Conservation (phyloP, 2,797 vertebrate genomes). For the Schizopygopsis pylzovi region DNA sequence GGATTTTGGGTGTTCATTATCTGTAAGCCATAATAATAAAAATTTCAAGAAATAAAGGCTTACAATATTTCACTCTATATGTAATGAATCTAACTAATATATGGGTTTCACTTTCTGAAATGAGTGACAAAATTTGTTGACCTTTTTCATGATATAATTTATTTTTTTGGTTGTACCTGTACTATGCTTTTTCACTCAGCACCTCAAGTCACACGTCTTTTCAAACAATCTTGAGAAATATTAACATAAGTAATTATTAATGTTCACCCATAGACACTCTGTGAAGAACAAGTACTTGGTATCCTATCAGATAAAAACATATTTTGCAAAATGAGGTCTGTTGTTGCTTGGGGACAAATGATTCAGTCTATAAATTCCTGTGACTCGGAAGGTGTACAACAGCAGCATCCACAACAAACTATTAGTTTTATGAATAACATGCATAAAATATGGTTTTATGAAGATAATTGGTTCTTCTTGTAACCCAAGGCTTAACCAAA, state of each 20-base stretch:
- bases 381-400: background rate
- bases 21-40: too few relatives aligned
- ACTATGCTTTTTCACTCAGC: too few relatives aligned
- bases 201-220: background rate
- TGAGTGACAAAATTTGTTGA: too few relatives aligned
- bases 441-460: background rate
- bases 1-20: too few relatives aligned
- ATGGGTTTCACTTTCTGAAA: too few relatives aligned
- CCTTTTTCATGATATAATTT: too few relatives aligned
- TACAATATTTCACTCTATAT: too few relatives aligned
- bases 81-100: too few relatives aligned
- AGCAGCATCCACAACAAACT: background rate
- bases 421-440: background rate
- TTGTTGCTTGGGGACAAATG: slow-evolving; percentile 25
- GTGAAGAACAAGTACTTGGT: background rate
- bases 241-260: background rate
- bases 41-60: too few relatives aligned
- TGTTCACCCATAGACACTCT: background rate
- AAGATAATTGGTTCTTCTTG: background rate
- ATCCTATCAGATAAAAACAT: background rate
- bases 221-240: slow-evolving; percentile 1
- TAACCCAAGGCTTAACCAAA: slow-evolving; percentile 12
- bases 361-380: slow-evolving; percentile 23
- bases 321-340: slow-evolving; percentile 14
- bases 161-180: too few relatives aligned